Evolutionary conservation across 2,888 invertebrate genomes (phyloP).

Genomic region (Pyrgus malvae): DNA sequence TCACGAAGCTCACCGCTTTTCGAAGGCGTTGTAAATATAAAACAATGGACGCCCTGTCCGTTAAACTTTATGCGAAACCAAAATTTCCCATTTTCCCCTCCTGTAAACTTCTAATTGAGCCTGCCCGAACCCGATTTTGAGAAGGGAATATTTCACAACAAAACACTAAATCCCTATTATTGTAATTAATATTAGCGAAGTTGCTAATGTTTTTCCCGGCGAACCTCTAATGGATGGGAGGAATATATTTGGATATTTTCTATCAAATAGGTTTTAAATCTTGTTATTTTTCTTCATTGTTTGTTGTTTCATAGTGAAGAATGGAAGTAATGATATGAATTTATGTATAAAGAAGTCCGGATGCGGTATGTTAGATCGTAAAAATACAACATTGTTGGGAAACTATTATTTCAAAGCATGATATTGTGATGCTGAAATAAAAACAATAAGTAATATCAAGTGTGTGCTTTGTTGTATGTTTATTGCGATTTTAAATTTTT

Average conservation of each 20-base stretch:
- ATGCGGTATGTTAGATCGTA: no score
- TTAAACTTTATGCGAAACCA: constrained; percentile 51
- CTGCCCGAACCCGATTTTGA: constrained; percentile 9
- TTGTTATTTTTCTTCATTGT: background rate
- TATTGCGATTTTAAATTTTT: no score
- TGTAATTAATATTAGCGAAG: constrained; percentile 23
- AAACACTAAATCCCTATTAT: constrained; percentile 23
- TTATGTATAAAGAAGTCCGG: no score
- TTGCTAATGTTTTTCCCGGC: constrained; percentile 15
- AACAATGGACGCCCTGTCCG: constrained; percentile 56
- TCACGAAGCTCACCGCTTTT: constrained; percentile 54
- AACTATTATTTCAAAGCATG: no score
- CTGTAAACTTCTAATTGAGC: constrained; percentile 31
- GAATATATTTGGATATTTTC: background rate
- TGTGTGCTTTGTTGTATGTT: no score
- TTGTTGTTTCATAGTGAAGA: background rate
- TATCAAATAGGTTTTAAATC: background rate
- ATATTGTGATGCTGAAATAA: no score
- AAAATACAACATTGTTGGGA: no score
- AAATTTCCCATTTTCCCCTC: constrained; percentile 40
- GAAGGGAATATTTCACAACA: constrained; percentile 7
- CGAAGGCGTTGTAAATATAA: constrained; percentile 56
- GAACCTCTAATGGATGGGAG: constrained; percentile 9
- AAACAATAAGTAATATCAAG: no score
- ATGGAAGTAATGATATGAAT: background rate